Conservation (phyloP, 1,140 invertebrate species). For the Metaphire vulgaris region DNA sequence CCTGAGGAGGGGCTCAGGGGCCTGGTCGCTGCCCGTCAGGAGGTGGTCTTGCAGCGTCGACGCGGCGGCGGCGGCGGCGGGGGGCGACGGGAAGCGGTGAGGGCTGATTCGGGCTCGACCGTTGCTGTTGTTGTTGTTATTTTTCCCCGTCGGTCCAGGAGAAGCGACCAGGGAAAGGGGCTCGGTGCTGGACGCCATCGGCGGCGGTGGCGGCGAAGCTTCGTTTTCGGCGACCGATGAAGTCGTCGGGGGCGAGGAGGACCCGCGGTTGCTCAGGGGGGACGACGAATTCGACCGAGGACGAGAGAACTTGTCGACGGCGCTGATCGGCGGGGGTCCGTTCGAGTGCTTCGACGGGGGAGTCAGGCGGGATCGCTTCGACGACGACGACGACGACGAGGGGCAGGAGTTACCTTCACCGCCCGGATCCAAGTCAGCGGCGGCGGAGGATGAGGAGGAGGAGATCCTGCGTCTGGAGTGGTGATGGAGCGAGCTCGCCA, state of each 20-base stretch:
- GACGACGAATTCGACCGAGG: neutral
- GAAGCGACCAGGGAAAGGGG: neutral
- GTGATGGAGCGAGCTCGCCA: neutral
- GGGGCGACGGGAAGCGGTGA: neutral
- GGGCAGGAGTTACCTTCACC: neutral
- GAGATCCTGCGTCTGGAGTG: neutral
- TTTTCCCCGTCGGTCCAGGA: neutral
- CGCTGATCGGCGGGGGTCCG: too few relatives aligned
- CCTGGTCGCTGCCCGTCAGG: too few relatives aligned
- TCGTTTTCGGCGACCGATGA: neutral
- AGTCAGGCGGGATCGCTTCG: too few relatives aligned
- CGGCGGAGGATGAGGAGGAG: neutral
- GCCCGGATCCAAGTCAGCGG: neutral
- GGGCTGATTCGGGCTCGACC: neutral
- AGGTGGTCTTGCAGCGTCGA: neutral
- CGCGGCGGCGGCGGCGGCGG: too few relatives aligned
- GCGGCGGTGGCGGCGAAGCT: neutral
- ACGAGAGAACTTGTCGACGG: neutral
- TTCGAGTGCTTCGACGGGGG: too few relatives aligned
- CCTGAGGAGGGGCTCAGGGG: slow-evolving; percentile 45
- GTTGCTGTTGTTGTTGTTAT: too few relatives aligned
- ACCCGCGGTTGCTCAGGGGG: neutral
- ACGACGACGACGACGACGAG: neutral
- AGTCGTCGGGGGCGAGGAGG: neutral
- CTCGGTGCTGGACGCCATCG: neutral